phyloP scores from a whole-genome alignment of 2,113 vertebrate genomes.

The Hippocampus guttulatus region DNA sequence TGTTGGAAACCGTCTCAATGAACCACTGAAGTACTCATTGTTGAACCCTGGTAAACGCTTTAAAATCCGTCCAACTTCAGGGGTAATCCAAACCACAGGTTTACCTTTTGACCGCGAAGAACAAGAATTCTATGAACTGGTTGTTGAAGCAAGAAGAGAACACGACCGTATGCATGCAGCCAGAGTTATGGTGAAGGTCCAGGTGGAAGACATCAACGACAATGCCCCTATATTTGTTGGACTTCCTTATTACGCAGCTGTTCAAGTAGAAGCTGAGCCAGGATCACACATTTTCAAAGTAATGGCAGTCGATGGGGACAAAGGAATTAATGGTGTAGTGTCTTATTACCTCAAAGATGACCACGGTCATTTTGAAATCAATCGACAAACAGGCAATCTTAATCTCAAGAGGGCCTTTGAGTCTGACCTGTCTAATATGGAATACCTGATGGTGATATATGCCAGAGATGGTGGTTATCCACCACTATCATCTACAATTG shows the following conservation, averaged over 20 bases:
- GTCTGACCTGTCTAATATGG: constrained; percentile 89
- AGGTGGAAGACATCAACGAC: constrained; percentile 91
- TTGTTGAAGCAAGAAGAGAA: constrained; percentile 90
- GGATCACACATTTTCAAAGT: constrained; percentile 86
- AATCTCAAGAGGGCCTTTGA: constrained; percentile 86
- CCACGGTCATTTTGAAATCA: constrained; percentile 92
- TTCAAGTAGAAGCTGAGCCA: constrained; percentile 90
- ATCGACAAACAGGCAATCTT: constrained; percentile 79
- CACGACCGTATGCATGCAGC: constrained; percentile 85
- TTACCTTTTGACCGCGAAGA: constrained; percentile 91
- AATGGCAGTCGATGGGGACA: constrained; percentile 87
- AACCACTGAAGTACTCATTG: constrained; percentile 88
- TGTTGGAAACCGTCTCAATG: constrained; percentile 88
- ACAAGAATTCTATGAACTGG: constrained; percentile 87
- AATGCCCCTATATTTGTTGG: constrained; percentile 89
- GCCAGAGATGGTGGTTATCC: constrained; percentile 88
- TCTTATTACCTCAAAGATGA: constrained; percentile 86
- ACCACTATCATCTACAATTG: constrained; percentile 78
- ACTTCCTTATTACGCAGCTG: constrained; percentile 94
- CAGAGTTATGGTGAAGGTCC: constrained; percentile 85
- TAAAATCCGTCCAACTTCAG: constrained; percentile 87
- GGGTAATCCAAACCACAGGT: constrained; percentile 90
- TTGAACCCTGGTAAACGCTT: constrained; percentile 91
- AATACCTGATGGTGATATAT: constrained; percentile 84
- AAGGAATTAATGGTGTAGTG: constrained; percentile 88